phyloP scores from a whole-genome alignment of 2,888 invertebrate genomes.

The Phortica okadai region DNA sequence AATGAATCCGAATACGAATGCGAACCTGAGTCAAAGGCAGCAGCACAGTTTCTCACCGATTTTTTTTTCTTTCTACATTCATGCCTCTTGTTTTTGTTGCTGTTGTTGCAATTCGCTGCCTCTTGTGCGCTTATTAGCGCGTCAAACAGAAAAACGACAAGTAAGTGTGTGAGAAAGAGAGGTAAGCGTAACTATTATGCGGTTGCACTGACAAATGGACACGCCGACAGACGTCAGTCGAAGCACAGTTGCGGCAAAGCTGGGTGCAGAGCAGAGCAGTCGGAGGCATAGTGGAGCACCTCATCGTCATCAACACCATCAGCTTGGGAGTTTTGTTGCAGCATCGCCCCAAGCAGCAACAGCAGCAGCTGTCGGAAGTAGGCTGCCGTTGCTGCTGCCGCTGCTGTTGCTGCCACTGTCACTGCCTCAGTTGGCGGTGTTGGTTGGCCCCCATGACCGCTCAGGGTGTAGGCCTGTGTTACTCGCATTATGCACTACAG shows the following conservation, averaged over 20 bases:
- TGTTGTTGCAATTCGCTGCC: background rate
- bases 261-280: too few species aligned
- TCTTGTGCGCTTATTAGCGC: conserved; percentile 64
- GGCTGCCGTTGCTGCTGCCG: conserved; percentile 22
- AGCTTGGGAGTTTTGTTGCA: conserved; percentile 41
- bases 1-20: background rate
- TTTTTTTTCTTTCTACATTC: background rate
- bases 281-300: conserved; percentile 32
- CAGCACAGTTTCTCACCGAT: conserved; percentile 60
- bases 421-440: background rate
- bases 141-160: conserved; percentile 52
- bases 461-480: conserved; percentile 23
- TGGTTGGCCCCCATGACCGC: background rate
- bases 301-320: conserved; percentile 31
- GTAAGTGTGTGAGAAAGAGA: background rate
- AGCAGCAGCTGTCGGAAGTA: conserved; percentile 30
- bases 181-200: conserved; percentile 62
- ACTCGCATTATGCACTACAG: too few species aligned
- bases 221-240: conserved; percentile 34
- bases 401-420: background rate
- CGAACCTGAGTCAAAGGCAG: conserved; percentile 25
- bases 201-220: conserved; percentile 61
- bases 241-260: too few species aligned
- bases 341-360: conserved; percentile 32
- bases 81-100: background rate